Evolutionary conservation across 1,140 invertebrate genomes (phyloP), one percentile per base, ranked within the genome.

Genomic region (Philotrypesis tridentata): DNA sequence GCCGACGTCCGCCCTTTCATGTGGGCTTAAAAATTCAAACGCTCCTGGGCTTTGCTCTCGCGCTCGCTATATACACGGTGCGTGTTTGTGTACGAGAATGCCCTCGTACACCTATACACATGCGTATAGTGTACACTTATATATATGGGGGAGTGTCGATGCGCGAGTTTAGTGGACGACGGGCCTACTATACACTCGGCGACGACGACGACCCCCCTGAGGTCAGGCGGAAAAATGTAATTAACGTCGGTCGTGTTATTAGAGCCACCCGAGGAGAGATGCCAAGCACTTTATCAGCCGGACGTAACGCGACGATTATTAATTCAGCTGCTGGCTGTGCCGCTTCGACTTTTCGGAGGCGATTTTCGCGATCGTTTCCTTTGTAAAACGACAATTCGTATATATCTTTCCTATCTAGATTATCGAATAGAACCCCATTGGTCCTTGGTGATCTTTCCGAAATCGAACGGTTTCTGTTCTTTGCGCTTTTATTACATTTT

Each of bases 21-120:
- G 76, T 70, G 76, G 40, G 63, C 76, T 78, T 71, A 79, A 71
- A 79, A 79, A 79, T 79, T 71, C 77, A 79, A 78, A 55, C 76
- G 68, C 78, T 71, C 48, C 68, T 17, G 40, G 48, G 78, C 78
- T 27, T 65, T 29, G 61, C 23, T 23, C 4, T 1, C 23, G 25
- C 61, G 27, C 17, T n/a, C n/a, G n/a, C n/a, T n/a, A n/a, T n/a
- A n/a, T n/a, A n/a, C n/a, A n/a, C n/a, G n/a, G n/a, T 21, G 61
- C 3, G 61, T 29, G 61, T 65, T 1, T 65, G 12, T 65, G 8
- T 29, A 17, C 61, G n/a, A 25, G 23, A 55, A 55, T 21, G 33
- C 33, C 21, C 68, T 37, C 29, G 27, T 9, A 7, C 67, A 6
- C 29, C n/a, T n/a, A n/a, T n/a, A n/a, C n/a, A n/a, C n/a, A 60